Base-by-base conservation (phyloP, 1,140 invertebrate genomes). In the Drusus annulatus region DNA sequence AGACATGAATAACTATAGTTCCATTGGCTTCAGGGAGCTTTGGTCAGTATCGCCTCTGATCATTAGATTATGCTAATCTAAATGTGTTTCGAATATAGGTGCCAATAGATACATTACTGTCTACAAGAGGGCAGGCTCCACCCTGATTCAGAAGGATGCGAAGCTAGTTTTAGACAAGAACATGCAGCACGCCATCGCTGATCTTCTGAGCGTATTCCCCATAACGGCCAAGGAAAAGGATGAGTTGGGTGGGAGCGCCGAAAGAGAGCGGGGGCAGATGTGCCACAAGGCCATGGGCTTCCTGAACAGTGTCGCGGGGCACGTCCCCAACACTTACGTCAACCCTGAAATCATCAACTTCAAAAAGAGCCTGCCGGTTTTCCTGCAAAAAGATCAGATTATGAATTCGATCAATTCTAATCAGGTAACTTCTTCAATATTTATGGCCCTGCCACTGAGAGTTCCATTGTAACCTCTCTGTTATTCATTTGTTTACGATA, bases 121-220 rank as follows among this genome's bases (percentile, higher is more conserved):
- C 16, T 94, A 93, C 80, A 96, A 96, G 87, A 91, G 94, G 80
- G 90, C 93, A 83, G 93, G 92, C 1, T 94, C 93, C 1, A 93
- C 92, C 1, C 93, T 94, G 73, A 92, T 94, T 5, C 92, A 94
- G 85, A 91, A 91, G 84, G 93, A 94, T 88, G 93, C 94, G n/a
- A 87, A 91, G 50, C 91, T 95, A 54, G 91, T 93, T 71, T 85
- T 96, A 56, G 91, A 92, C 74, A 90, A 91, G 1, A 88, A 91
- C 54, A 94, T 94, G 25, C 89, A 92, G 69, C 92, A 93, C 63
- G 91, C 82, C 25, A 89, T 90, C 80, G 84, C 85, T 0, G 89
- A 90, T 76, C 74, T 90, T 15, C 85, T 95, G 45, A 92, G 93
- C 80, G 91, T 92, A 45, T 94, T 92, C 86, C 94, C 95, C 0